phyloP scores from a whole-genome alignment of 2,888 invertebrate species.

The Machimus rusticus region DNA sequence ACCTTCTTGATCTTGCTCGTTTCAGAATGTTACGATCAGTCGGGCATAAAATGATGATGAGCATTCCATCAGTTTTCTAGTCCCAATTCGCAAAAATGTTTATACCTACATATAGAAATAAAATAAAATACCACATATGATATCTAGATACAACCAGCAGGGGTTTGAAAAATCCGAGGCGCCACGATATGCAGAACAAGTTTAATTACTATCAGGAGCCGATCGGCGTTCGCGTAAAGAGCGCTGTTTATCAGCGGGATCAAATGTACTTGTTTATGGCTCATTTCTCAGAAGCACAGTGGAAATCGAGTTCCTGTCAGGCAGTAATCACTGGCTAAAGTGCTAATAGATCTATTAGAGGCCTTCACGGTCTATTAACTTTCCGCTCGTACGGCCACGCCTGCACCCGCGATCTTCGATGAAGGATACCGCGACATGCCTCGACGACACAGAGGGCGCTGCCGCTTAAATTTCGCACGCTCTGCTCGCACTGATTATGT shows the following conservation, averaged over 20 bases:
- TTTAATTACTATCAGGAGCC: not conserved
- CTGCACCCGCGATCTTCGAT: not conserved
- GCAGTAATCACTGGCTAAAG: slow-evolving; percentile 15
- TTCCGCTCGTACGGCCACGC: not conserved
- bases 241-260: not conserved
- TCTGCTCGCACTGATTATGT: not conserved
- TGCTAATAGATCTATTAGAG: slow-evolving; percentile 22
- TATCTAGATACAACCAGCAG: not conserved
- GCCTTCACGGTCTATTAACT: slow-evolving; percentile 13
- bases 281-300: slow-evolving; percentile 5
- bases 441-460: not conserved
- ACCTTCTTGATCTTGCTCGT: too few species aligned
- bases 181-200: not conserved
- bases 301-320: slow-evolving; percentile 15
- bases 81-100: not conserved
- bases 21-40: too few species aligned
- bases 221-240: not conserved
- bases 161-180: not conserved
- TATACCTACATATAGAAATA: not conserved
- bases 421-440: not conserved
- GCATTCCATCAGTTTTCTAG: too few species aligned
- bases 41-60: too few species aligned
- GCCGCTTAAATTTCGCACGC: not conserved
- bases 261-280: not conserved
- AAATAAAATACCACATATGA: not conserved